Evolutionary conservation across 2,888 invertebrate genomes (phyloP).

Genomic region (Brachypalpus laphriformis): DNA sequence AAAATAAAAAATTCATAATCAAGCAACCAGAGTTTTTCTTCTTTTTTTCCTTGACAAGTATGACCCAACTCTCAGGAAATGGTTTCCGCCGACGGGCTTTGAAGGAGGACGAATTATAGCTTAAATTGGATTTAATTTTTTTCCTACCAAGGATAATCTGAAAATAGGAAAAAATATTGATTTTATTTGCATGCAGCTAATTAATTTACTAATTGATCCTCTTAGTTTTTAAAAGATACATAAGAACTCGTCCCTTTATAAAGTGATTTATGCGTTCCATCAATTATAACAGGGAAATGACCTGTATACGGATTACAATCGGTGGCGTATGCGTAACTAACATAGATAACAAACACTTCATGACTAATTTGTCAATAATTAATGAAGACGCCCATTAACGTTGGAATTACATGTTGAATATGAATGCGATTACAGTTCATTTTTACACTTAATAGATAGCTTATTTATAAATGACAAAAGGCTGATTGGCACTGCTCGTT

Average conservation of each 20-base stretch:
- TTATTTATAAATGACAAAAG: too few relatives aligned
- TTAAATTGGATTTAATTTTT: background rate
- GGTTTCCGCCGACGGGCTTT: background rate
- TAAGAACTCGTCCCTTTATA: background rate
- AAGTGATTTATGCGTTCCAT: too few relatives aligned
- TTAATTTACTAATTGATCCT: background rate
- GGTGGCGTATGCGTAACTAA: too few relatives aligned
- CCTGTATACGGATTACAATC: too few relatives aligned
- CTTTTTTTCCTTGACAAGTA: background rate
- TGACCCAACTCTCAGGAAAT: conserved; percentile 3
- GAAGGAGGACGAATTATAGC: background rate
- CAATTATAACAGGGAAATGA: too few relatives aligned
- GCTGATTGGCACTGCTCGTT: too few relatives aligned
- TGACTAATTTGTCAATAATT: too few relatives aligned
- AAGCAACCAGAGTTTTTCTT: background rate
- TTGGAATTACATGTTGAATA: too few relatives aligned
- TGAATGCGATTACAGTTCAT: too few relatives aligned
- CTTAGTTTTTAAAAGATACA: background rate
- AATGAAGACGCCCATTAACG: too few relatives aligned
- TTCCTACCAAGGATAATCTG: background rate
- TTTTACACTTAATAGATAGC: too few relatives aligned
- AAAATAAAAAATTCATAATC: background rate
- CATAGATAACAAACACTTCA: too few relatives aligned
- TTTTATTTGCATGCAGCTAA: background rate
- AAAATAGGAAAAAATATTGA: background rate